phyloP scores from a whole-genome alignment of 2,113 vertebrate species.

The Trogon melanurus region DNA sequence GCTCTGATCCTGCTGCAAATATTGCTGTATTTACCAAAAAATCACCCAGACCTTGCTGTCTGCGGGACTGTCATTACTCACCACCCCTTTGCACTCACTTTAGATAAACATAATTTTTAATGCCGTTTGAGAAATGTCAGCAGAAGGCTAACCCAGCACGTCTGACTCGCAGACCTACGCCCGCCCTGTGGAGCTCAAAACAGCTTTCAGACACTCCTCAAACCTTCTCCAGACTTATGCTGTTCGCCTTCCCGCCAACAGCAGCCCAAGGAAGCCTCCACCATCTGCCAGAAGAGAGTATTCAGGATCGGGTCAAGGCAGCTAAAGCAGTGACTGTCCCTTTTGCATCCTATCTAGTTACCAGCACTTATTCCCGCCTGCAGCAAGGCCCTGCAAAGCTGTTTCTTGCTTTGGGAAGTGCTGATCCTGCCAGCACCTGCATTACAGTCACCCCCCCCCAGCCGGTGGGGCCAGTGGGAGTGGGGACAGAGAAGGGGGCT shows the following conservation, averaged over 20 bases:
- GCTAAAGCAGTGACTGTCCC: background rate
- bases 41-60: background rate
- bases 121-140: background rate
- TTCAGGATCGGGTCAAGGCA: background rate
- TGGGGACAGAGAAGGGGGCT: background rate
- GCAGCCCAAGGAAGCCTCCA: background rate
- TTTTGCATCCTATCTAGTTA: background rate
- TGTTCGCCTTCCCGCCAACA: background rate
- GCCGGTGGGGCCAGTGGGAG: rapidly evolving
- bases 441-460: background rate
- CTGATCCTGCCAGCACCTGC: background rate
- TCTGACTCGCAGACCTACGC: background rate
- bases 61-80: background rate
- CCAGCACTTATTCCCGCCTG: background rate
- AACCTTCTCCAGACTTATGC: background rate
- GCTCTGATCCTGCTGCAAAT: background rate
- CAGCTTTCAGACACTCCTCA: background rate
- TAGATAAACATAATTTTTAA: background rate
- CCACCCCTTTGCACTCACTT: background rate
- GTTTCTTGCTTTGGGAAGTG: background rate
- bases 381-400: background rate
- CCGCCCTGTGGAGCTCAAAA: background rate
- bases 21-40: background rate
- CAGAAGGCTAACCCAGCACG: background rate
- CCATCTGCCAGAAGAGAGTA: background rate